Percentiles rank a stretch among this genome's conserved stretches.
These are phyloP conservation scores for Hippocampus kuda DNA, from an alignment of 2,797 vertebrate species.

Conservation along the genomic window DNA sequence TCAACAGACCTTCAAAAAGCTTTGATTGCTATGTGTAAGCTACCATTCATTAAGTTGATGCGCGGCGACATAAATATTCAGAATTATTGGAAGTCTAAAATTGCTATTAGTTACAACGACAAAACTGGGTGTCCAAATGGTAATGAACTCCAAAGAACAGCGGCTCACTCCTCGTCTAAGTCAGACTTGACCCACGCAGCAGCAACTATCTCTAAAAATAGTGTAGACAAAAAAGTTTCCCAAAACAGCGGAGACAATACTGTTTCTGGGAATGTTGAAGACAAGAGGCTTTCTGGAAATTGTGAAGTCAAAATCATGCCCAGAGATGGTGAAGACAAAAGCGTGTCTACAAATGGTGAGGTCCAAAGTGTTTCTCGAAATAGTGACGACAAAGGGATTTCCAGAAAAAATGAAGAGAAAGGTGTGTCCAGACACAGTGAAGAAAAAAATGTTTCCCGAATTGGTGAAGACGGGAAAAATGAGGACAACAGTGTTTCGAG, in stretches of 20 bases:
- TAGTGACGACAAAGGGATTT: neutral
- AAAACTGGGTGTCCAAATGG: slow-evolving; percentile 12
- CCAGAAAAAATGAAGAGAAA: neutral
- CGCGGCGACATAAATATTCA: slow-evolving; percentile 43
- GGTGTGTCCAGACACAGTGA: neutral
- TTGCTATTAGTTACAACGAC: slow-evolving; percentile 14
- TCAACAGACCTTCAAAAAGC: slow-evolving; percentile 28
- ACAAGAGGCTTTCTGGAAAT: neutral
- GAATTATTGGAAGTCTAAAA: slow-evolving; percentile 22
- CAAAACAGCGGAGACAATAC: neutral
- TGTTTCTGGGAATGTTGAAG: neutral
- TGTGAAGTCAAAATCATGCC: neutral
- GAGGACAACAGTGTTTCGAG: neutral
- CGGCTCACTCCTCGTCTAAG: slow-evolving; percentile 10
- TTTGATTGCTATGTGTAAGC: slow-evolving; percentile 38
- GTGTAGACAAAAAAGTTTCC: neutral
- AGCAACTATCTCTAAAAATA: slow-evolving; percentile 7
- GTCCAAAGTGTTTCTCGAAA: neutral
- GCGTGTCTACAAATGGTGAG: neutral
- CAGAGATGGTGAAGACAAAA: neutral
- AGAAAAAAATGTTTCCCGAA: neutral
- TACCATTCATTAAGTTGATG: slow-evolving; percentile 54
- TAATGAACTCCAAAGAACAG: slow-evolving; percentile 15
- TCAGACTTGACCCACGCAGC: slow-evolving; percentile 10
- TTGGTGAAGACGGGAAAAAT: neutral